Evolutionary conservation across 2,113 vertebrate genomes (phyloP).

Genomic region (Microcebus griseorufus): DNA sequence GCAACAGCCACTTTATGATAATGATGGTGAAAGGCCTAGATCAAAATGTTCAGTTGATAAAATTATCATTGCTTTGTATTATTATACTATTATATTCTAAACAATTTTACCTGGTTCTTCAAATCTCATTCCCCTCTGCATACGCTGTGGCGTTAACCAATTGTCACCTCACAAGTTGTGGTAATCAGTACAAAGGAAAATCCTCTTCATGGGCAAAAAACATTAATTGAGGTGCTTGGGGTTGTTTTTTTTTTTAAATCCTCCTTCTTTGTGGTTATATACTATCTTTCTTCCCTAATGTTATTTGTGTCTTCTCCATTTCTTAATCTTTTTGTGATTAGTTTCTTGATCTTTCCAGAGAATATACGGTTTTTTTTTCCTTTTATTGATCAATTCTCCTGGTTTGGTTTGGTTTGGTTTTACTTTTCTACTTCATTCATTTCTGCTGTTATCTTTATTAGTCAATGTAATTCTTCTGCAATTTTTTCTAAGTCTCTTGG

Average conservation of each 20-base stretch:
- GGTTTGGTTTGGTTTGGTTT: background rate
- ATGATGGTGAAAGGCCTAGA: background rate
- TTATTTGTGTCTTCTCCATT: background rate
- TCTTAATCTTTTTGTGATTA: background rate
- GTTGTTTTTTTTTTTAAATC: background rate
- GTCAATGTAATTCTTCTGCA: background rate
- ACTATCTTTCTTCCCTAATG: background rate
- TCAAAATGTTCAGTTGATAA: background rate
- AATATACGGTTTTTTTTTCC: background rate
- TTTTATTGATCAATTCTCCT: background rate
- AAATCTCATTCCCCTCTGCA: background rate
- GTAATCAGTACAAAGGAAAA: background rate
- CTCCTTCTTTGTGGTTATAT: background rate
- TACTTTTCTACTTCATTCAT: background rate
- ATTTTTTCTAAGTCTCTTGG: background rate
- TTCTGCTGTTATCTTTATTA: background rate
- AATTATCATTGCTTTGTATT: conserved; percentile 1
- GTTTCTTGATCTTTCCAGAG: background rate
- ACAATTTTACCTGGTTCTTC: background rate
- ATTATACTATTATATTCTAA: background rate
- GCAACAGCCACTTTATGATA: background rate
- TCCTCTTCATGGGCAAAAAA: background rate
- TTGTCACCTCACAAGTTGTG: background rate
- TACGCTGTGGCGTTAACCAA: background rate
- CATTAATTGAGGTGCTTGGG: background rate